phyloP scores from a whole-genome alignment of 2,888 invertebrate species.

The Cordilura impudica region DNA sequence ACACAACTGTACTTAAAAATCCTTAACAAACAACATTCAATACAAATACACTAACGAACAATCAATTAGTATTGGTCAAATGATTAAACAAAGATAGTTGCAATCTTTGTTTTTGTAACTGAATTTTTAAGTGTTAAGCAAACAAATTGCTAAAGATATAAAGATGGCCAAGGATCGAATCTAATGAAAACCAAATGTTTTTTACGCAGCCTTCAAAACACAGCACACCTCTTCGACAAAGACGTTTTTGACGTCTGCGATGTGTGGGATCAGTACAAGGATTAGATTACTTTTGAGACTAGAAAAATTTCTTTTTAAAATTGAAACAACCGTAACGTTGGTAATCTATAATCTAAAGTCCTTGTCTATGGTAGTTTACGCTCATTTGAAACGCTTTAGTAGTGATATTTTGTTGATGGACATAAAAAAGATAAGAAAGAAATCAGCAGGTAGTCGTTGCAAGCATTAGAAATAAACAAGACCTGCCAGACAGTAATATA shows the following conservation, averaged over 20 bases:
- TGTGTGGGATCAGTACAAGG: conserved; percentile 35
- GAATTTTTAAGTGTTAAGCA: conserved; percentile 3
- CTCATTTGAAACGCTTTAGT: conserved; percentile 59
- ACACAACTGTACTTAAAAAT: conserved; percentile 26
- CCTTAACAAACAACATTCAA: background rate
- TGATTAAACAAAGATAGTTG: conserved; percentile 15
- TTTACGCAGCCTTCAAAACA: conserved; percentile 22
- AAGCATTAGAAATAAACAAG: background rate
- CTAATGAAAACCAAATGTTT: conserved; percentile 33
- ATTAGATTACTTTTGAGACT: conserved; percentile 14
- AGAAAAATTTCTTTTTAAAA: background rate
- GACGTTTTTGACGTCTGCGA: background rate
- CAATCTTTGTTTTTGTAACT: conserved; percentile 1
- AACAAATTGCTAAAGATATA: conserved; percentile 53
- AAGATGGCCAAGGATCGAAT: background rate
- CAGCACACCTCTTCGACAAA: conserved; percentile 8
- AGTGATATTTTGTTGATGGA: background rate
- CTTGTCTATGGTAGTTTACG: conserved; percentile 31
- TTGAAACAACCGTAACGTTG: conserved; percentile 33
- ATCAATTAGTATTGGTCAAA: conserved; percentile 23
- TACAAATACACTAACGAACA: background rate
- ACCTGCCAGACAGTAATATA: conserved; percentile 34
- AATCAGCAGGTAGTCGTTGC: conserved; percentile 55
- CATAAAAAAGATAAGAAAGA: conserved; percentile 42
- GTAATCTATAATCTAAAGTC: conserved; percentile 46